Conservation (phyloP, 2,113 vertebrate species). For the Melanerpes aurifrons region DNA sequence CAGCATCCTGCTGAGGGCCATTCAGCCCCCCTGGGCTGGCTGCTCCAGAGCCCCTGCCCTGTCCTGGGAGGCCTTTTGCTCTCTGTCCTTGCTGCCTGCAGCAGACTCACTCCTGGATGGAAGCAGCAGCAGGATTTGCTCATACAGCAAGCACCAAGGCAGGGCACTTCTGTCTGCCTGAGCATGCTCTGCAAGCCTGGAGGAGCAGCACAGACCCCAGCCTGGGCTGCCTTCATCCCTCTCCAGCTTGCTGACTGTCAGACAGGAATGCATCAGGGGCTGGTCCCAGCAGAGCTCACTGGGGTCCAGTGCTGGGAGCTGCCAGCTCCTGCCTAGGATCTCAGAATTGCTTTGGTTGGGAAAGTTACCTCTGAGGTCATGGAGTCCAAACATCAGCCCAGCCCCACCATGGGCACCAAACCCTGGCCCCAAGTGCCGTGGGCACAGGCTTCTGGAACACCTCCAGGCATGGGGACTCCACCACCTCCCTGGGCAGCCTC, state of each 20-base stretch:
- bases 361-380: too few relatives aligned
- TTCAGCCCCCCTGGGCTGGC: background rate
- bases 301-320: background rate
- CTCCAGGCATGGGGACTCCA: too few relatives aligned
- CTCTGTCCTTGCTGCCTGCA: background rate
- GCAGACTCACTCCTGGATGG: slow-evolving; percentile 17
- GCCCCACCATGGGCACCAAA: too few relatives aligned
- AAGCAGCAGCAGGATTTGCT: slow-evolving; percentile 17
- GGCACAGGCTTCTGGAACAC: too few relatives aligned
- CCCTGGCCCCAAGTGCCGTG: too few relatives aligned
- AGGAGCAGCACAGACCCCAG: background rate
- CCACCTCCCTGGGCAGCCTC: too few relatives aligned
- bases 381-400: too few relatives aligned
- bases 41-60: background rate
- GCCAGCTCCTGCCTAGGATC: background rate
- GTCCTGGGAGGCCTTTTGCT: slow-evolving; percentile 1
- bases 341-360: too few relatives aligned
- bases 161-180: background rate
- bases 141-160: background rate
- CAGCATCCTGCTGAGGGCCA: background rate
- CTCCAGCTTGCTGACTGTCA: background rate
- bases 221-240: background rate
- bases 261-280: background rate
- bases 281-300: background rate
- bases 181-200: background rate